Base-by-base conservation (phyloP, 2,113 vertebrate genomes). In the Gallinago media region DNA sequence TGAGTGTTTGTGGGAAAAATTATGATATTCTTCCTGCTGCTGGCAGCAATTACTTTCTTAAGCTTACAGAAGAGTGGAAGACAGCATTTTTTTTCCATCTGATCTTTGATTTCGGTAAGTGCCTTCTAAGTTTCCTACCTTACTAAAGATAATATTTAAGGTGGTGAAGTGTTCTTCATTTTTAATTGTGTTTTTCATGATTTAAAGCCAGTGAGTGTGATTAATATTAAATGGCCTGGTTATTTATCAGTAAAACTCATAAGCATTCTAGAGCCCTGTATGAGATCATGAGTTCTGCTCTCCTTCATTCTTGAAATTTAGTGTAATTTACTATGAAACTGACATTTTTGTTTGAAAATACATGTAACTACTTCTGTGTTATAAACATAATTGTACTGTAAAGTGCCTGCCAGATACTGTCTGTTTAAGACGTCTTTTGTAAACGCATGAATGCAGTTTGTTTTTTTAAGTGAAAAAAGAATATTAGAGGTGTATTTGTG, bases 41-140 rank as follows among this genome's bases (percentile, higher is more conserved):
- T 94, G 68, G 19, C 75, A 94, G 84, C 58, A 95, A 20, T 95
- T 92, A 77, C 9, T 92, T 68, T 52, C 67, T 63, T 83, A 85
- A 92, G 56, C 70, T 47, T 68, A 29, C 65, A 63, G 67, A 94
- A 93, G 85, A 95, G 84, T 77, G 63, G 79, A 84, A 83, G 70
- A 32, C 34, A 21, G 6, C 3, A 8, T 42, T 77, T 88, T 81
- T 56, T 89, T 50, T 0, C 3, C 31, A 46, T 79, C 71, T 76
- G 31, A 38, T 75, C 70, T 88, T 32, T 95, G 73, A 68, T 87
- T 88, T 87, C 9, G 49, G 65, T 92, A 91, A 94, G 79, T 94
- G n/a, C 29, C 26, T 63, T 93, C 36, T 91, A 59, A 75, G 93
- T 85, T 88, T 63, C 19, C 19, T 58, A 85, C n/a, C 31, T 70